These are phyloP conservation scores for Cephus cinctus DNA, from an alignment of 1,140 invertebrate species.

Conservation along the genomic window DNA sequence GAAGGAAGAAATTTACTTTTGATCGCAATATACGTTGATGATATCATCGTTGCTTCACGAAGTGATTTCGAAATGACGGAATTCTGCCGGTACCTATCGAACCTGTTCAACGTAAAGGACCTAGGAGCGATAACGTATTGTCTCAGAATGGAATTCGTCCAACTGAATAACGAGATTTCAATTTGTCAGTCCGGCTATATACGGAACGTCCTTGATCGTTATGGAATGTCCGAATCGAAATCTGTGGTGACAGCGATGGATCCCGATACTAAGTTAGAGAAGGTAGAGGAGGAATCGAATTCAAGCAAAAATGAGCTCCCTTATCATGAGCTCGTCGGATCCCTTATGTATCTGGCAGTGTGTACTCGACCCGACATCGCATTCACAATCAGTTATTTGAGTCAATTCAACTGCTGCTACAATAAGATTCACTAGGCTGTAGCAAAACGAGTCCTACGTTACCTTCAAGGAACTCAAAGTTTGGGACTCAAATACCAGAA, in stretches of 20 bases:
- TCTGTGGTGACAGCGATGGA: constrained; percentile 29
- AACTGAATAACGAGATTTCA: not conserved
- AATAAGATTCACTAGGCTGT: constrained; percentile 40
- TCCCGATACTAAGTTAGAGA: constrained; percentile 15
- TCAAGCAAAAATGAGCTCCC: too few species aligned
- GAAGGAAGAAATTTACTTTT: constrained; percentile 15
- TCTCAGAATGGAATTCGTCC: constrained; percentile 11
- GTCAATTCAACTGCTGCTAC: constrained; percentile 48
- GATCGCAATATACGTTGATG: constrained; percentile 28
- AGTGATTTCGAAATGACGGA: not conserved
- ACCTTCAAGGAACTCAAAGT: constrained; percentile 42
- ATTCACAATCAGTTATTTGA: constrained; percentile 46
- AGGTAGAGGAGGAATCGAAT: constrained; percentile 9
- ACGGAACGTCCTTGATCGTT: constrained; percentile 20
- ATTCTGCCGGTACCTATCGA: not conserved
- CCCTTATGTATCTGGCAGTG: constrained; percentile 49
- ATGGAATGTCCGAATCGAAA: constrained; percentile 32
- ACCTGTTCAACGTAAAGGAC: constrained; percentile 12
- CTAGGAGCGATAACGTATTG: constrained; percentile 8
- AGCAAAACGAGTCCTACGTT: constrained; percentile 49
- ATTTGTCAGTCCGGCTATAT: constrained; percentile 15
- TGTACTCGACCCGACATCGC: constrained; percentile 53
- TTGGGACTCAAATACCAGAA: constrained; percentile 17
- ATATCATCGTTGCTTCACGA: constrained; percentile 22
- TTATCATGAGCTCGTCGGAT: constrained; percentile 39